These are phyloP conservation scores for Tokudaia tokunoshimensis DNA, from an alignment of 2,797 vertebrate species.

Conservation along the genomic window DNA sequence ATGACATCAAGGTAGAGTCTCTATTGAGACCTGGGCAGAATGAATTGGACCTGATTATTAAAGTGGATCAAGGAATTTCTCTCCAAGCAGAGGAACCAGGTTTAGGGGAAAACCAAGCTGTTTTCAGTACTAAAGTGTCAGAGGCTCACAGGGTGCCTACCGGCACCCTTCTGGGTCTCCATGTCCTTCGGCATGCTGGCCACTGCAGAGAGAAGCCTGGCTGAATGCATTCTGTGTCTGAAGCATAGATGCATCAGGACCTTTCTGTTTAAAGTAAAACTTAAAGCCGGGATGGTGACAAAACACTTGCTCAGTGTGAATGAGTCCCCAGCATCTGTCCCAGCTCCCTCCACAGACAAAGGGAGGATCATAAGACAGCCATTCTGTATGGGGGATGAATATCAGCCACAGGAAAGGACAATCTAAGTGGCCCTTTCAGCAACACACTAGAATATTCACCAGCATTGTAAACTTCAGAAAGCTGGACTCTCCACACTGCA, in stretches of 20 bases:
- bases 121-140: conserved; percentile 31
- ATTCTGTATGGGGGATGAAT: too few relatives aligned
- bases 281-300: background rate
- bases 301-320: background rate
- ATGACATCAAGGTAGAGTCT: conserved; percentile 74
- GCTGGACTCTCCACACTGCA: rapidly evolving
- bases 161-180: background rate
- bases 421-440: background rate
- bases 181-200: background rate
- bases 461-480: rapidly evolving
- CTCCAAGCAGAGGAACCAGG: background rate
- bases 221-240: background rate
- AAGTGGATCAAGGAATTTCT: conserved; percentile 60
- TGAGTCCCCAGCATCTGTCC: background rate
- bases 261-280: background rate
- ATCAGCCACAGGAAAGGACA: background rate
- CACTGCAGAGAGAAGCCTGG: background rate
- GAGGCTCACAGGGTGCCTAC: too few relatives aligned
- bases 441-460: rapidly evolving
- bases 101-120: background rate
- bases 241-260: background rate
- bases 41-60: conserved; percentile 82
- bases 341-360: too few relatives aligned
- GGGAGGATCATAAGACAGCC: background rate
- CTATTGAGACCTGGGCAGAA: conserved; percentile 69